Evolutionary conservation across 2,113 vertebrate genomes (phyloP), one percentile per base, ranked within the genome.

Genomic region (Amazona guildingii): DNA sequence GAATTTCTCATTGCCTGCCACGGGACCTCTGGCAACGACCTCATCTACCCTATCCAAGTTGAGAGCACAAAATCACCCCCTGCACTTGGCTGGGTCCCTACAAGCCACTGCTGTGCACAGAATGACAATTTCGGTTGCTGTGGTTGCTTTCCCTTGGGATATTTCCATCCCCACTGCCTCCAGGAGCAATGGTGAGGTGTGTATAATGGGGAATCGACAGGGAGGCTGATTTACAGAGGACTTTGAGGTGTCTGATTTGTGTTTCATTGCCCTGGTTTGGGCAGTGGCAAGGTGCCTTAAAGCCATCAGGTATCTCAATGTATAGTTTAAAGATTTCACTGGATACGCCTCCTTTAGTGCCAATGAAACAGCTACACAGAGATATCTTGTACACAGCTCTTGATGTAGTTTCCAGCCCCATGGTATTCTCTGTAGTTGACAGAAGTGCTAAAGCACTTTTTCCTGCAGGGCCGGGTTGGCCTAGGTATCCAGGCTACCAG

Each of bases 61-160:
- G 16, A 33, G 35, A 80, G 39, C 0, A 0, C 33, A 62, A 3
- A 79, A 87, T 76, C 27, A 8, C 10, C 17, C 21, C 24, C 24
- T 76, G 57, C 1, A 1, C n/a, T 80, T 92, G 54, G 8, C 37
- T 86, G 41, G 2, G 17, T 87, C 49, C 23, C 48, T 55, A 17
- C 49, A 52, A 88, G 64, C 28, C 64, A 31, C 35, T 62, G 37
- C 7, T 80, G 31, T 49, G 46, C 10, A 6, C 37, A 81, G 72
- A 83, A 35, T 63, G 67, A 62, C 23, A 27, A 9, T 69, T 95
- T 86, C 61, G 9, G 12, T 88, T 39, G 23, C 31, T 88, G 28
- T 80, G 14, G 6, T 73, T 83, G 66, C 11, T 78, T 83, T 86
- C 39, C 11, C 10, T 33, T 49, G 16, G 35, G 48, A 4, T 79